These are phyloP conservation scores for Drosophila mojavensis DNA, from an alignment of 1,140 invertebrate genomes.

Conservation along the genomic window DNA sequence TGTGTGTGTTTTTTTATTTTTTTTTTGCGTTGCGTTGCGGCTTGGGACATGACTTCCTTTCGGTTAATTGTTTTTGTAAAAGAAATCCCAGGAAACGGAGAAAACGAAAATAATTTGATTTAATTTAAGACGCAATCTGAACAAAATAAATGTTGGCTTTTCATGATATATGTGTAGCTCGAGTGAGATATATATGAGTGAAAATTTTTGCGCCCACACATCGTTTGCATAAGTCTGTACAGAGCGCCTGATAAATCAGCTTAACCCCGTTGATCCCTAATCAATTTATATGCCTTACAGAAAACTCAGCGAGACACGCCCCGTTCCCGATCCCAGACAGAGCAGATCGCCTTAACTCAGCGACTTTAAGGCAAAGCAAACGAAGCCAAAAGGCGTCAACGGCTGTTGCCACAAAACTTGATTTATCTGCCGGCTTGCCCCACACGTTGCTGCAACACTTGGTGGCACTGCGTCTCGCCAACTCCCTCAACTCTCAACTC, in stretches of 20 bases:
- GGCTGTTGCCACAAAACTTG: conserved; percentile 33
- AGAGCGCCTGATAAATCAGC: conserved; percentile 24
- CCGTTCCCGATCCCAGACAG: not conserved
- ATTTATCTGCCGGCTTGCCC: conserved; percentile 42
- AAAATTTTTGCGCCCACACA: not conserved
- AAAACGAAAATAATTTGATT: conserved; percentile 8
- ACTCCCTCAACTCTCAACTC: not conserved
- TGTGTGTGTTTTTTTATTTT: conserved; percentile 24
- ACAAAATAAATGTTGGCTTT: not conserved
- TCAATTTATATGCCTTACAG: conserved; percentile 43
- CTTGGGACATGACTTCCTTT: conserved; percentile 7
- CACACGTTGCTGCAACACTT: conserved; percentile 31
- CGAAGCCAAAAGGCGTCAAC: conserved; percentile 37
- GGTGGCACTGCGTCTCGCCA: conserved; percentile 7
- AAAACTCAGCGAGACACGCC: conserved; percentile 20
- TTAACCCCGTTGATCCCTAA: conserved; percentile 30
- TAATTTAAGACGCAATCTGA: conserved; percentile 4
- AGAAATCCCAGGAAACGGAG: not conserved
- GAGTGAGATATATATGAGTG: not conserved
- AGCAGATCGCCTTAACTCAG: conserved; percentile 14
- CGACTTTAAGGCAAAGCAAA: conserved; percentile 9
- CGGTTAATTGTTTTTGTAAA: conserved; percentile 34
- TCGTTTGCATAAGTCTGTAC: not conserved
- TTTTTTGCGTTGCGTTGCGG: not conserved
- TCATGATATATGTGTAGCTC: not conserved